Evolutionary conservation across 2,888 invertebrate genomes (phyloP).

Genomic region (Seira ritae): DNA sequence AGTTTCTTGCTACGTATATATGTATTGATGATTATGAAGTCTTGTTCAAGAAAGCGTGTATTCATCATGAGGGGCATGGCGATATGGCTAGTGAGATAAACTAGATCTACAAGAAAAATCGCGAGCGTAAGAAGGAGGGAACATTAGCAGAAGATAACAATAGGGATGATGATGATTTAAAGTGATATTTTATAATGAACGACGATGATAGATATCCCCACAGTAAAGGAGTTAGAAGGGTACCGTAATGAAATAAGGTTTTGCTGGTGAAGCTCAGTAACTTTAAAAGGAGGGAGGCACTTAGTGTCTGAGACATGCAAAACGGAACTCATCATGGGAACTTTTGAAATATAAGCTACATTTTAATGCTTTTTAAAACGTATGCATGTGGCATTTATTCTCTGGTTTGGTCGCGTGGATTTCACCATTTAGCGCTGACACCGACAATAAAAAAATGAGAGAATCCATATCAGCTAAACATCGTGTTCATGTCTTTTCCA

Average conservation of each 20-base stretch:
- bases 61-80: constrained; percentile 26
- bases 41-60: constrained; percentile 56
- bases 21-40: constrained; percentile 2
- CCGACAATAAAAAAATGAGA: constrained; percentile 17
- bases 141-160: constrained; percentile 24
- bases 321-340: constrained; percentile 63
- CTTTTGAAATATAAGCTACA: constrained; percentile 23
- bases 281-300: not conserved
- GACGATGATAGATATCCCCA: constrained; percentile 11
- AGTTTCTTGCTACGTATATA: constrained; percentile 1
- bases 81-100: constrained; percentile 34
- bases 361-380: constrained; percentile 6
- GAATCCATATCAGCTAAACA: constrained; percentile 9
- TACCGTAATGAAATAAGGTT: not conserved
- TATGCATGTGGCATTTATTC: too few species aligned
- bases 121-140: not conserved
- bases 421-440: constrained; percentile 33
- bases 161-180: constrained; percentile 20
- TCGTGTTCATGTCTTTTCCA: constrained; percentile 29
- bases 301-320: constrained; percentile 26
- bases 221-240: not conserved
- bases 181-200: constrained; percentile 33
- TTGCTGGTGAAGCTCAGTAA: constrained; percentile 46
- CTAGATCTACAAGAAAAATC: constrained; percentile 12
- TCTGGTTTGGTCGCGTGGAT: constrained; percentile 46